Base-by-base conservation (phyloP, 2,797 vertebrate genomes). In the Zenarchopterus dispar region DNA sequence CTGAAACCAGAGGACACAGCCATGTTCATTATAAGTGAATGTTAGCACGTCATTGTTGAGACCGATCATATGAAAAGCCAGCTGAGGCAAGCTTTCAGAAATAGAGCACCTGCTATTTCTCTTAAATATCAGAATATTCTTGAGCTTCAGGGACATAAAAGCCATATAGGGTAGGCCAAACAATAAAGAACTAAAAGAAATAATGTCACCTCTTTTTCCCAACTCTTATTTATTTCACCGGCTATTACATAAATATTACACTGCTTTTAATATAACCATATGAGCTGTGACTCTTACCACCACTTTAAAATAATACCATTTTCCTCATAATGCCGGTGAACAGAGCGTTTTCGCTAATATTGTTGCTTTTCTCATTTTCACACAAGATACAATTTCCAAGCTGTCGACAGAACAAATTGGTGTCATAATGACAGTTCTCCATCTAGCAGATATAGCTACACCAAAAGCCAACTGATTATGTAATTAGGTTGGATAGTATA, bases 11-110 rank as follows among this genome's bases (percentile, higher is more conserved):
- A 82, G 72, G 57, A 69, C 78, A 77, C 77, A 80, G 84, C 76
- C 65, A 21, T 86, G 82, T 82, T 89, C 78, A 90, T 90, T 87
- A 91, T 85, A 74, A 86, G 80, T 55, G 50, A 80, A 83, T 73
- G 80, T 72, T 86, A 78, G 80, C 67, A 70, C 53, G 78, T 64
- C 45, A 50, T 67, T 75, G 82, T 85, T 75, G 73, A 64, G 80
- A 78, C 62, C 76, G 61, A 68, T 73, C 79, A 84, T 81, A 81
- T 75, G 78, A 85, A 80, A 81, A 90, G 80, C 80, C 81, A 85
- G 82, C 86, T 79, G 62, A 31, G 33, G 33, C 74, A 49, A 31
- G 54, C 67, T 63, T 41, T 62, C 73, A 71, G 73, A 84, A 50
- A 76, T 44, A 67, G 56, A 70, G 70, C 67, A 73, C 56, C 61